A percentile compares a stretch with the other conserved stretches of the same genome.
Conservation (phyloP, 2,113 vertebrate genomes). For the Martes martes region DNA sequence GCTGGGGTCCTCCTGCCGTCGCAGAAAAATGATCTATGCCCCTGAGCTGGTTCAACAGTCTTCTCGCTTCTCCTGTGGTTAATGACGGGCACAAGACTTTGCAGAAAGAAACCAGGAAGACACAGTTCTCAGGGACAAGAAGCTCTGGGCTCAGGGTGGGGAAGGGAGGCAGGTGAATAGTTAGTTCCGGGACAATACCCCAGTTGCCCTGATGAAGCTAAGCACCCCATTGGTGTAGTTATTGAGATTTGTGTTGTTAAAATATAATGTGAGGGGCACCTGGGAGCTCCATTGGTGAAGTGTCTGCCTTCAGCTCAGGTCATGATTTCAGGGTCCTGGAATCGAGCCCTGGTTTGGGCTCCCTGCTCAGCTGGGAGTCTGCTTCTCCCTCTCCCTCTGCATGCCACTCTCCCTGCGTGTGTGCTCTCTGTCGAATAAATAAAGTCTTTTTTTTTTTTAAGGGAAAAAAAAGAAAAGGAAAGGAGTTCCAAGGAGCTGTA, state of each 20-base stretch:
- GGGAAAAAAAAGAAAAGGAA: not conserved
- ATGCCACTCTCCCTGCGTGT: too few species aligned
- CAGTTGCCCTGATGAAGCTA: not conserved
- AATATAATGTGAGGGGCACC: not conserved
- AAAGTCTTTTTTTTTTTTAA: too few species aligned
- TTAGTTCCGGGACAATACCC: not conserved
- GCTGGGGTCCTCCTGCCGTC: too few species aligned
- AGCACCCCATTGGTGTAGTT: not conserved
- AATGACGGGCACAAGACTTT: too few species aligned
- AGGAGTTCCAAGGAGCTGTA: not conserved
- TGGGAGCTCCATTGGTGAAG: too few species aligned
- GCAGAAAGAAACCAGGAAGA: not conserved
- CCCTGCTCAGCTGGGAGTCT: too few species aligned
- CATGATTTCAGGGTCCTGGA: too few species aligned
- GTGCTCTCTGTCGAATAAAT: too few species aligned
- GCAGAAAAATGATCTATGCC: not conserved
- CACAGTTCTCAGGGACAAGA: not conserved
- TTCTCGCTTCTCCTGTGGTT: not conserved
- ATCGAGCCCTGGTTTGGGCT: too few species aligned
- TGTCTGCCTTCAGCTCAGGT: too few species aligned
- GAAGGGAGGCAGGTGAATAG: not conserved
- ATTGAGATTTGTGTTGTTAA: not conserved
- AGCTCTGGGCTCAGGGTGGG: not conserved
- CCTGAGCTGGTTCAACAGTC: accelerated
- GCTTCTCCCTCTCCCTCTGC: too few species aligned